Evolutionary conservation across 2,797 vertebrate genomes (phyloP), one percentile per base, ranked within the genome.

Genomic region (Novumbra hubbsi): DNA sequence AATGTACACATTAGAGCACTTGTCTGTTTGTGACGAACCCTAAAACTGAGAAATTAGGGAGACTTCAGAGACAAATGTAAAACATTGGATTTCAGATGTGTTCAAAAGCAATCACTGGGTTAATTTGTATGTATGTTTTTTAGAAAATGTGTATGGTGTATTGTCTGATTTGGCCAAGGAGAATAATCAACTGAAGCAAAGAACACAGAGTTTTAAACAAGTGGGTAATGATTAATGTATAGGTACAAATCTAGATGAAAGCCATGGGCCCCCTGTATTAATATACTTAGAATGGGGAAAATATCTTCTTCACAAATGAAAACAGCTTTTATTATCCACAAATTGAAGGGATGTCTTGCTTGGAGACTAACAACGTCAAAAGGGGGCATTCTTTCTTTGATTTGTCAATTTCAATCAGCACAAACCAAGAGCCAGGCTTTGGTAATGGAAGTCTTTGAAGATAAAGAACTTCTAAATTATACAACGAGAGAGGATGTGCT

Each of bases 211-310:
- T 80, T 86, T 88, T 82, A 80, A 83, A 83, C 78, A n/a, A 68
- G 60, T 76, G 74, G 87, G 78, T 90, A 90, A 90, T 91, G 82
- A 89, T 89, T 89, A 83, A 90, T 84, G 81, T 80, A 81, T 38
- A 48, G 71, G 45, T 73, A 76, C 65, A 52, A 77, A 78, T 81
- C 78, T 49, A 78, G 78, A 73, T 50, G 68, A 50, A 19, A n/a
- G 76, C 69, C 76, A 74, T 64, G 73, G 41, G 15, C 67, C 24
- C 16, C 38, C 8, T 70, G 68, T 50, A 70, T 28, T 57, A 6
- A 5, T 68, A 49, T 27, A 14, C 14, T 48, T n/a, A 19, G 30
- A 28, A 19, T 4, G 48, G 16, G 5, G 16, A 28, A 60, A 60
- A 49, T 28, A 15, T 48, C 41, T 24, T 15, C 12, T 24, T 49